Conservation (phyloP, 1,140 invertebrate genomes). For the Cyclina sinensis region DNA sequence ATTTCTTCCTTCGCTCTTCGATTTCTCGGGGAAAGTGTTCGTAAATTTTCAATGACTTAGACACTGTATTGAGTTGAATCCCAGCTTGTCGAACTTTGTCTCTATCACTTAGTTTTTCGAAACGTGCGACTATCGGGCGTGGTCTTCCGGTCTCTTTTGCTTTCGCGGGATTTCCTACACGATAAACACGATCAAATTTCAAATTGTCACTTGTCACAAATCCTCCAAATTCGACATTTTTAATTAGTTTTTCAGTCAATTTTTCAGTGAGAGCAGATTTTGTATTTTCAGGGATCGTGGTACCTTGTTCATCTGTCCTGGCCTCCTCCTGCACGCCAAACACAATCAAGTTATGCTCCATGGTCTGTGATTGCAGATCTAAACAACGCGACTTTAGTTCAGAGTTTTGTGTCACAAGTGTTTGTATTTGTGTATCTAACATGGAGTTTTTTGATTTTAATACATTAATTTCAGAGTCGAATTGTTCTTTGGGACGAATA, state of each 20-base stretch:
- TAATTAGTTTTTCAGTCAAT: not conserved
- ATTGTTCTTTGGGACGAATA: not conserved
- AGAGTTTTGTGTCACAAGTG: not conserved
- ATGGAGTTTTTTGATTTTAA: not conserved
- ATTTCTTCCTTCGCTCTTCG: constrained; percentile 8
- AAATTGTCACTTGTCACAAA: not conserved
- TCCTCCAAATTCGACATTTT: not conserved
- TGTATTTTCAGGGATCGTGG: not conserved
- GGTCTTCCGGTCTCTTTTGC: not conserved
- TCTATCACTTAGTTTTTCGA: constrained; percentile 1
- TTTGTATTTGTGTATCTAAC: not conserved
- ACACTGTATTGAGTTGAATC: not conserved
- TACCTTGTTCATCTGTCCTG: not conserved
- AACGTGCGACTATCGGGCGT: not conserved
- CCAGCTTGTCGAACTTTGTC: not conserved
- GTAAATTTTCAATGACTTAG: not conserved
- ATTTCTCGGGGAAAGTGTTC: constrained; percentile 16
- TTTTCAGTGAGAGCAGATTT: not conserved
- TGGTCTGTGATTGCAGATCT: not conserved
- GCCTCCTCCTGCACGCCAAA: constrained; percentile 25
- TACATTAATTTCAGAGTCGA: not conserved
- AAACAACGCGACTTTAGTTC: not conserved
- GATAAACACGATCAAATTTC: not conserved
- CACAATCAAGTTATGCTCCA: not conserved
- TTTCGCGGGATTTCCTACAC: not conserved